Conservation (phyloP, 2,888 invertebrate genomes). For the Alviniconcha strummeri region DNA sequence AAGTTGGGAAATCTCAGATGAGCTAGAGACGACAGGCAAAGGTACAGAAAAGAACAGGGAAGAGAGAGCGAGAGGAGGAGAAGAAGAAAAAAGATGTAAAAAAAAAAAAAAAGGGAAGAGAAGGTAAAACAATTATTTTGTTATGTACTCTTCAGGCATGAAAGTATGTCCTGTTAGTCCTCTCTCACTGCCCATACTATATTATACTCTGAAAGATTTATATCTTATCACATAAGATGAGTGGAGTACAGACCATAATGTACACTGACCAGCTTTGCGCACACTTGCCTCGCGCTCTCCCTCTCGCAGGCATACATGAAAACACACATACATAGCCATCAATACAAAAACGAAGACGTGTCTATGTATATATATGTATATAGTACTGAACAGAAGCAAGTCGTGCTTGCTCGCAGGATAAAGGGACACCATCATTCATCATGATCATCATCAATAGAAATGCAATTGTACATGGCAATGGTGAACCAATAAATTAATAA, state of each 20-base stretch:
- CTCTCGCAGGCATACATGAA: background rate
- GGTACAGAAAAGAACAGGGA: no score
- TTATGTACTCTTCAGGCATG: background rate
- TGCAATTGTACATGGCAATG: conserved; percentile 1
- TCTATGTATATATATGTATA: background rate
- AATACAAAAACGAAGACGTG: conserved; percentile 3
- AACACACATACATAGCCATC: background rate
- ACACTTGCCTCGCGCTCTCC: background rate
- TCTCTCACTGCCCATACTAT: conserved; percentile 31
- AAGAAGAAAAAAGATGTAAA: background rate
- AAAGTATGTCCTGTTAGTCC: background rate
- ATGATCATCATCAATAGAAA: conserved; percentile 17
- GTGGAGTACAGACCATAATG: conserved; percentile 4
- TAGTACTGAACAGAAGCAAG: no score
- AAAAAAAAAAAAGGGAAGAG: conserved; percentile 2
- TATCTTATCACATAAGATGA: conserved; percentile 25
- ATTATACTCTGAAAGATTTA: background rate
- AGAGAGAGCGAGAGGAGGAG: background rate
- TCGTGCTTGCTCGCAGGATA: no score
- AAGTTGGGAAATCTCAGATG: no score
- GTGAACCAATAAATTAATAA: background rate
- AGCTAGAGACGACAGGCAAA: no score
- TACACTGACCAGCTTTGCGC: background rate
- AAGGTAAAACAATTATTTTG: background rate
- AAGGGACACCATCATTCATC: background rate